These are phyloP conservation scores for Menidia beryllina DNA, from an alignment of 2,113 vertebrate species.

Conservation along the genomic window DNA sequence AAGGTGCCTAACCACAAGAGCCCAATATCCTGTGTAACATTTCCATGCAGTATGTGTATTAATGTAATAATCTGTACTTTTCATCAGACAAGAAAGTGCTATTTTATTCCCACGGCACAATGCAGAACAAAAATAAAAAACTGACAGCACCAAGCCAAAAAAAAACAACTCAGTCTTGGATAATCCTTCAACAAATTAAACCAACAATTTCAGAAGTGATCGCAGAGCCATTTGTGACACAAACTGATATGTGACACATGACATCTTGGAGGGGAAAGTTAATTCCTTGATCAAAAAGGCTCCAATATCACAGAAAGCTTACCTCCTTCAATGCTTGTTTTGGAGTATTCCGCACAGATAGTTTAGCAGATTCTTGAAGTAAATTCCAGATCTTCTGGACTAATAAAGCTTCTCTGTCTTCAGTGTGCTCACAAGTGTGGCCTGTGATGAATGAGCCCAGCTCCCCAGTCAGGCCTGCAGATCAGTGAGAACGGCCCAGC, in stretches of 20 bases:
- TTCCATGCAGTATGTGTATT: conserved; percentile 40
- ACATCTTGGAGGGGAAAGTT: neutral
- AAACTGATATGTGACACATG: neutral
- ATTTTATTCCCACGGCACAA: conserved; percentile 3
- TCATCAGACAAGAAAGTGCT: neutral
- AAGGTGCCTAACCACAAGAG: conserved; percentile 57
- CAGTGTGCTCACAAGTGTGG: neutral
- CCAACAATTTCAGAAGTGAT: neutral
- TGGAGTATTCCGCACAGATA: neutral
- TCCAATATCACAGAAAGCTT: neutral
- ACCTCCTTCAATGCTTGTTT: conserved; percentile 28
- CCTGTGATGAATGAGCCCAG: neutral
- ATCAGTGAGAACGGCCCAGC: conserved; percentile 26
- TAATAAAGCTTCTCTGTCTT: neutral
- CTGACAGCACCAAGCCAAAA: neutral
- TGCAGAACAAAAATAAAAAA: neutral
- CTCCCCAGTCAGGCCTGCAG: conserved; percentile 5
- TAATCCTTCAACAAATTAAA: neutral
- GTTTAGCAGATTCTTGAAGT: neutral
- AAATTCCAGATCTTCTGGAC: conserved; percentile 13
- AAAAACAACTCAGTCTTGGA: conserved; percentile 7
- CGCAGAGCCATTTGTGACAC: too few relatives aligned
- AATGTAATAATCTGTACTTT: neutral
- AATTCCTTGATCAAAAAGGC: neutral
- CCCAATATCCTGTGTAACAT: conserved; percentile 46